Conservation (phyloP, 2,797 vertebrate species). For the Podarcis siculus region DNA sequence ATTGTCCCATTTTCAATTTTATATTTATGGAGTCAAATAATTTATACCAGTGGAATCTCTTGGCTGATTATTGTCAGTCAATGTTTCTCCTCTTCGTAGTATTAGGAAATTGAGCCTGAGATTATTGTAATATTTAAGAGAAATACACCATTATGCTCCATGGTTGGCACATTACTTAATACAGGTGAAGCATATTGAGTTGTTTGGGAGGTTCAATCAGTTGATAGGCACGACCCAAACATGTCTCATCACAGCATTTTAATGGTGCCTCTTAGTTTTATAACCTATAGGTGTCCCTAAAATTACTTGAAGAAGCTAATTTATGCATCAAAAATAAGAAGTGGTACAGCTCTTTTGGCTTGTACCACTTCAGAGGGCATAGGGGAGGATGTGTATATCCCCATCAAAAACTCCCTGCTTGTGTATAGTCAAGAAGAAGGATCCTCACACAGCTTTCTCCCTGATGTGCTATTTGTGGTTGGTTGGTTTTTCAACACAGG, state of each 20-base stretch:
- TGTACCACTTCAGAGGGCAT: background rate
- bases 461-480: background rate
- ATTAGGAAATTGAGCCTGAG: background rate
- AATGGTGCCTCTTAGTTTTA: constrained; percentile 15
- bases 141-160: background rate
- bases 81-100: background rate
- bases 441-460: background rate
- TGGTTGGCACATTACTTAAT: constrained; percentile 4
- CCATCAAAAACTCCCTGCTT: background rate
- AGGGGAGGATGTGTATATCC: background rate
- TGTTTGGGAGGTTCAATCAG: background rate
- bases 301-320: background rate
- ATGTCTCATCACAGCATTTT: constrained; percentile 18
- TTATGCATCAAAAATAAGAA: background rate
- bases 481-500: background rate
- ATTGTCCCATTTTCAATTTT: constrained; percentile 8
- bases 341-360: background rate
- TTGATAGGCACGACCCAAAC: background rate
- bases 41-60: constrained; percentile 19
- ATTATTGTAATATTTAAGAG: background rate
- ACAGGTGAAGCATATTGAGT: background rate
- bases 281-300: constrained; percentile 27
- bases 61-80: constrained; percentile 9
- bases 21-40: constrained; percentile 30
- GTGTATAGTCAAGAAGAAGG: background rate